phyloP scores from a whole-genome alignment of 2,797 vertebrate genomes.

The Channallabes apus region DNA sequence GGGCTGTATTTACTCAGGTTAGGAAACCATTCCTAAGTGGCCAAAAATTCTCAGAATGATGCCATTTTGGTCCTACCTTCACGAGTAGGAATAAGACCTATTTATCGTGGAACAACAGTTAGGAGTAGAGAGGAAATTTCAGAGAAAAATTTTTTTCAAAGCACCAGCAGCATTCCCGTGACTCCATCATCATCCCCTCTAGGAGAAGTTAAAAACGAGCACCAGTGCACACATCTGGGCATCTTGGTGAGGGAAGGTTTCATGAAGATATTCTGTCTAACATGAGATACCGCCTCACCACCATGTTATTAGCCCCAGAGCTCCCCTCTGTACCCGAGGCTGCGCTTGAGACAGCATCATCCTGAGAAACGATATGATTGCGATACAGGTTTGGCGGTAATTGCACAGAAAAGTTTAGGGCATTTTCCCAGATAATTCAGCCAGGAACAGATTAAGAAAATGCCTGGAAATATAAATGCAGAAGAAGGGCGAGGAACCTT shows the following conservation, averaged over 20 bases:
- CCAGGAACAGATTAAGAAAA: constrained; percentile 49
- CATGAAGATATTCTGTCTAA: constrained; percentile 49
- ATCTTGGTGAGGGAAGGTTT: constrained; percentile 29
- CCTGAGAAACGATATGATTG: constrained; percentile 57
- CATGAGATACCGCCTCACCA: constrained; percentile 10
- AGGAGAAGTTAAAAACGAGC: not conserved
- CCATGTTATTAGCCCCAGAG: constrained; percentile 33
- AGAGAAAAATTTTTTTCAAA: not conserved
- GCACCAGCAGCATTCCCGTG: not conserved
- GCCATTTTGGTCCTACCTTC: too few relatives aligned
- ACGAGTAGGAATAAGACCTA: too few relatives aligned
- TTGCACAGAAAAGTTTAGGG: constrained; percentile 53
- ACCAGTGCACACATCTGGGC: not conserved
- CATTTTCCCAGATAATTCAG: constrained; percentile 51
- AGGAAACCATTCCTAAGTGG: too few relatives aligned
- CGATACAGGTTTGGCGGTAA: constrained; percentile 53
- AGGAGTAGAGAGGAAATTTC: too few relatives aligned
- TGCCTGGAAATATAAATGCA: constrained; percentile 55
- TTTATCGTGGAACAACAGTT: too few relatives aligned
- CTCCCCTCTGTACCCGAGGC: constrained; percentile 3
- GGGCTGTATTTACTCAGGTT: too few relatives aligned
- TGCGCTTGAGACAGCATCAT: constrained; percentile 37
- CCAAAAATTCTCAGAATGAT: too few relatives aligned
- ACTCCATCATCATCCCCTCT: not conserved
- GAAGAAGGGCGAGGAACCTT: constrained; percentile 49